These are phyloP conservation scores for Pegoplata infirma DNA, from an alignment of 2,888 invertebrate species.

Conservation along the genomic window DNA sequence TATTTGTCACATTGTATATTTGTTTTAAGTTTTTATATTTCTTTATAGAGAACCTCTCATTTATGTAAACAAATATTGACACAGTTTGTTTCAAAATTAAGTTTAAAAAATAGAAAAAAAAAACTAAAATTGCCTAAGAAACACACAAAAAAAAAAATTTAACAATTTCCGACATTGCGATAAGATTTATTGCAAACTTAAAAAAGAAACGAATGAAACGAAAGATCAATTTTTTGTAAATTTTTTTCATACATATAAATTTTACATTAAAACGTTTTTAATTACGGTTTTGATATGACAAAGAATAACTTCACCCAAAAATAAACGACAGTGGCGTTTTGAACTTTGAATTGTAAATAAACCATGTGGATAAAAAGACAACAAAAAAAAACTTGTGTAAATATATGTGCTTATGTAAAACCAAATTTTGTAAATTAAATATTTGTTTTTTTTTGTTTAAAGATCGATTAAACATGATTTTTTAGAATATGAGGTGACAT, in stretches of 20 bases:
- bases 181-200: conserved; percentile 44
- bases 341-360: no score
- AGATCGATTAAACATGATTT: no score
- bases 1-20: neutral
- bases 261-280: conserved; percentile 12
- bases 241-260: conserved; percentile 22
- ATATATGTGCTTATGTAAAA: no score
- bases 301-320: no score
- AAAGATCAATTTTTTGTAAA: conserved; percentile 24
- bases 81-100: conserved; percentile 28
- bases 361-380: no score
- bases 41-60: neutral
- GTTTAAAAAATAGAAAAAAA: neutral
- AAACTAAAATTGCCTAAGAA: neutral
- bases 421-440: no score
- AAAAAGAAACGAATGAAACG: neutral
- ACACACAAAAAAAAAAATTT: conserved; percentile 1
- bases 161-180: conserved; percentile 43
- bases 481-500: no score
- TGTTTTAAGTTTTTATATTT: neutral
- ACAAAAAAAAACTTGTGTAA: no score
- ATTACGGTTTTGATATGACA: no score
- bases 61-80: conserved; percentile 39
- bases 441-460: no score
- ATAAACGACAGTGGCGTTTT: no score